Evolutionary conservation across 2,888 invertebrate genomes (phyloP).

Genomic region (Muscina levida): DNA sequence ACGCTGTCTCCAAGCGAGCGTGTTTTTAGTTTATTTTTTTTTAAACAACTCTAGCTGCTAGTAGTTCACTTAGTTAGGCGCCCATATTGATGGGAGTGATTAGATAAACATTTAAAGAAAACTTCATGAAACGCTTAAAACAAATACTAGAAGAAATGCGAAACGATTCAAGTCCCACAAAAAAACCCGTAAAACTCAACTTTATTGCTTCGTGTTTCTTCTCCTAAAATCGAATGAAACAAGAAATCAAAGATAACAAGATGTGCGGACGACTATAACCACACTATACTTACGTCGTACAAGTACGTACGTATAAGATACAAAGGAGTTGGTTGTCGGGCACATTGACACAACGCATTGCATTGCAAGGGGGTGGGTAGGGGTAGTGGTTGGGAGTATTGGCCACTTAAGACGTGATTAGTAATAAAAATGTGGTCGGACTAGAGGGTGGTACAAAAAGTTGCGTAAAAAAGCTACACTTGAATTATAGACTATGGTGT

Average conservation of each 20-base stretch:
- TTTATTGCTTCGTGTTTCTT: slow-evolving; percentile 20
- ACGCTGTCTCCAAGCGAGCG: slow-evolving; percentile 15
- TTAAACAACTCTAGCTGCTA: no score
- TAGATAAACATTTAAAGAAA: slow-evolving; percentile 60
- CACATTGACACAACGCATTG: neutral
- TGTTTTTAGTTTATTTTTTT: no score
- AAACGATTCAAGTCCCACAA: slow-evolving; percentile 37
- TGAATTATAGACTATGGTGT: no score
- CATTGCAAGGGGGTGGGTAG: neutral
- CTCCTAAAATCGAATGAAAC: slow-evolving; percentile 22
- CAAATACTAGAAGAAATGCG: slow-evolving; percentile 16
- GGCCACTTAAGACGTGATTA: slow-evolving; percentile 8
- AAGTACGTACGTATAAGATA: no score
- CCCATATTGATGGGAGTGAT: slow-evolving; percentile 64
- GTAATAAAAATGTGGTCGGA: neutral
- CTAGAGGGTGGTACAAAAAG: no score
- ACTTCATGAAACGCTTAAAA: slow-evolving; percentile 26
- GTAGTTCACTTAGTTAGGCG: slow-evolving; percentile 51
- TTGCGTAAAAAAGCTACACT: no score
- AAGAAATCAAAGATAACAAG: slow-evolving; percentile 22
- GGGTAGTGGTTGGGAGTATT: neutral
- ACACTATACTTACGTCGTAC: neutral
- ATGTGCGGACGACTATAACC: neutral
- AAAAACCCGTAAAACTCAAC: slow-evolving; percentile 45
- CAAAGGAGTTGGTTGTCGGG: no score